phyloP scores from a whole-genome alignment of 2,113 vertebrate genomes.

The Acanthochromis polyacanthus region DNA sequence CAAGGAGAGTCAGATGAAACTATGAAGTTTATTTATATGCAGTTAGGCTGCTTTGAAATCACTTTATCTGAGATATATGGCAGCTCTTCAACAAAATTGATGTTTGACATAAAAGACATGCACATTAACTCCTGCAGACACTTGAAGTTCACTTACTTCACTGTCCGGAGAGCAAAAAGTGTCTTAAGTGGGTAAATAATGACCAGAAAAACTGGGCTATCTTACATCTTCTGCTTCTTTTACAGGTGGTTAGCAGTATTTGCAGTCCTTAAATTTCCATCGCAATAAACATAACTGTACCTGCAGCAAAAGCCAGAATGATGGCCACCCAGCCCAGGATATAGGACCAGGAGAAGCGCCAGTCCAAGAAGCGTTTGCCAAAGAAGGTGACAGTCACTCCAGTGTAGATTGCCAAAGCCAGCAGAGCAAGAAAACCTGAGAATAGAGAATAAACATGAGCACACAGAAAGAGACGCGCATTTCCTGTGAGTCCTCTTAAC shows the following conservation, averaged over 20 bases:
- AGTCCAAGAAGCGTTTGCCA: conserved; percentile 85
- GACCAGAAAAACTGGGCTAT: too few species aligned
- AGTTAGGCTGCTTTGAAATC: not conserved
- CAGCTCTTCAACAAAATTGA: not conserved
- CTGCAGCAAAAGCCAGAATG: conserved; percentile 83
- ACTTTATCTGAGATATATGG: too few species aligned
- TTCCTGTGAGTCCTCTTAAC: not conserved
- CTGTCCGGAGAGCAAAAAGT: too few species aligned
- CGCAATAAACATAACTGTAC: conserved; percentile 49
- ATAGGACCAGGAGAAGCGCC: conserved; percentile 91
- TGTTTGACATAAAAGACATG: not conserved
- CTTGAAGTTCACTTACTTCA: too few species aligned
- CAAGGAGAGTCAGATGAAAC: too few species aligned
- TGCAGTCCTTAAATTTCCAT: not conserved
- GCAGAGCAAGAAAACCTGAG: conserved; percentile 85
- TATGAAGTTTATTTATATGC: not conserved
- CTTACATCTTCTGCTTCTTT: too few species aligned
- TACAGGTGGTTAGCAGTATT: too few species aligned
- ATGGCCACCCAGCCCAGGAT: conserved; percentile 87
- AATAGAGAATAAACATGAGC: not conserved
- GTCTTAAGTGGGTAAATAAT: too few species aligned
- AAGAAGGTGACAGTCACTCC: conserved; percentile 86
- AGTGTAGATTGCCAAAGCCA: conserved; percentile 87
- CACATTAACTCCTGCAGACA: too few species aligned
- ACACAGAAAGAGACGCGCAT: not conserved